Percentiles rank a stretch among this genome's conserved stretches.
phyloP scores from a whole-genome alignment of 1,140 invertebrate species.

The Aphaenogaster rudis region DNA sequence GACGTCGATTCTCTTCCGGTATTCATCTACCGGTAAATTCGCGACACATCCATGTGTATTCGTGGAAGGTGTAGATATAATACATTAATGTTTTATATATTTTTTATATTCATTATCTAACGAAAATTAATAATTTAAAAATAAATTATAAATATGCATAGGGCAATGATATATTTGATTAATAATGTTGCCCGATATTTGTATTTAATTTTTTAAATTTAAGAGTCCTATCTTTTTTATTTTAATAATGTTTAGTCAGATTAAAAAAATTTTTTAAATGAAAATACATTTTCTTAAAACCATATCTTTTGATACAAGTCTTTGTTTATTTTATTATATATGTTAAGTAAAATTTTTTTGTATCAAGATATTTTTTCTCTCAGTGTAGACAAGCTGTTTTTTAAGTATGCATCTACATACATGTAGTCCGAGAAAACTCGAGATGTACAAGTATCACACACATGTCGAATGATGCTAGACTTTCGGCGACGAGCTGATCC shows the following conservation, averaged over 20 bases:
- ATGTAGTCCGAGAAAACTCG: background rate
- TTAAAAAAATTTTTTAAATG: background rate
- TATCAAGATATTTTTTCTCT: too few relatives aligned
- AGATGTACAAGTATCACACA: background rate
- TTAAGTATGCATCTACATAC: background rate
- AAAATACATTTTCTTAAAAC: too few relatives aligned
- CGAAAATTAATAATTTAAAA: constrained; percentile 9
- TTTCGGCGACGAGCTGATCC: constrained; percentile 22
- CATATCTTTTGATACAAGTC: too few relatives aligned
- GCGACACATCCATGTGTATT: background rate
- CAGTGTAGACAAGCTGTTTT: background rate
- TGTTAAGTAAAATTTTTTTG: too few relatives aligned
- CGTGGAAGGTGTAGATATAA: background rate
- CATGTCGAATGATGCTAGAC: background rate
- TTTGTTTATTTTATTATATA: too few relatives aligned
- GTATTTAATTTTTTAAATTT: too few relatives aligned
- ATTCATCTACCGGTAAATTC: background rate
- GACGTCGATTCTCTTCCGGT: background rate
- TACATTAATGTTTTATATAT: background rate
- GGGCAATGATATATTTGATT: background rate
- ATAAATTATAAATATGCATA: background rate
- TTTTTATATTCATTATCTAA: background rate
- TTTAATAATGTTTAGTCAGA: background rate
- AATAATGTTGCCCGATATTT: background rate
- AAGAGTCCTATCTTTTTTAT: too few relatives aligned